Evolutionary conservation across 2,888 invertebrate genomes (phyloP), one percentile per base, ranked within the genome.

Genomic region (Drosophila melanocephala): DNA sequence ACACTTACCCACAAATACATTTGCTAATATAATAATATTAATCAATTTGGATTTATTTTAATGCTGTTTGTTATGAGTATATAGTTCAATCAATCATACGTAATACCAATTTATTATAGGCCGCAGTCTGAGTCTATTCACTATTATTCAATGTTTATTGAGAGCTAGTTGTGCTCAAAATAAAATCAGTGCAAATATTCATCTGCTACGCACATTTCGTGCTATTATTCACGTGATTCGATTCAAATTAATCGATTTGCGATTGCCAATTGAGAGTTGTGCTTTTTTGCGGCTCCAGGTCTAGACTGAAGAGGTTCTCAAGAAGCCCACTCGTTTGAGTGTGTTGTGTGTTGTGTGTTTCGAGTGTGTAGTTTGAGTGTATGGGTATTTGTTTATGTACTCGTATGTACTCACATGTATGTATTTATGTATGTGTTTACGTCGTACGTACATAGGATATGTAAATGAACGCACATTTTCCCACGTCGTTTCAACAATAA

Each of bases 401-500:
- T 16, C 16, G 16, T 14, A n/a, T 19, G 28, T 51, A 37, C 37
- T 28, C 28, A 28, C 28, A 28, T 66, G 42, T 26, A 30, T 44
- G 12, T 44, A 28, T 35, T 33, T 76, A 51, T 59, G 19, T 30
- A n/a, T 22, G 28, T 47, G 2, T 6, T 14, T 53, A 33, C 35
- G 28, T n/a, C 33, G 26, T 26, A 26, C 33, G 22, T n/a, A 44
- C 47, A 12, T 63, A 56, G 67, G 52, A 70, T 75, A 87, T 84
- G 87, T 87, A 87, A 87, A 87, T 70, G 69, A 62, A 79, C 56
- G 72, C 58, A 73, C 67, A 84, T 84, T 87, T 84, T 87, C 84
- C 84, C 84, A 84, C 87, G 83, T 84, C 83, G 80, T 77, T 84
- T 87, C 80, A 81, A 86, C 81, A 82, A 78, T 77, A 83, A 83